Base-by-base conservation (phyloP, 2,888 invertebrate species). In the Candidula unifasciata region DNA sequence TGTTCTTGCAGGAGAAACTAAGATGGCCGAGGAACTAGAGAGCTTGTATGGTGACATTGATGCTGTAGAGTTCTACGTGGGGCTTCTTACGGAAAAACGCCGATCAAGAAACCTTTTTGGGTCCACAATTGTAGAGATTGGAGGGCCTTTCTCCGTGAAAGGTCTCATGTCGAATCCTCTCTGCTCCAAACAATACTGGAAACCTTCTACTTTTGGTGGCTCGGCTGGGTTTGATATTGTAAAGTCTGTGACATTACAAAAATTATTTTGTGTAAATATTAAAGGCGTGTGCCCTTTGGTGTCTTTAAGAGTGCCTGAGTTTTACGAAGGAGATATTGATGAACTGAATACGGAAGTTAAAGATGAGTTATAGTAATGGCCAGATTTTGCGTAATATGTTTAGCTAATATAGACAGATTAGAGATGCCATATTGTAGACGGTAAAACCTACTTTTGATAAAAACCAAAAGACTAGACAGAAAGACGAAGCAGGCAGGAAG, bases 161-260 rank as follows among this genome's bases (percentile, higher is more conserved):
- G 94, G 94, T 5, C 90, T 94, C 18, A 88, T 94, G 90, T 91
- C 94, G 13, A 94, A 93, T 88, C 93, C 94, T 54, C 91, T 94
- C 30, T 93, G 93, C 88, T 93, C 93, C 80, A 93, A 92, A 6
- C 88, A 90, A 76, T 93, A 93, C 89, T 94, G 94, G 94, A 93
- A 92, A 84, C 93, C 94, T 3, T 93, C 94, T 5, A 94, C 94
- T 10, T 94, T 94, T 88, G 94, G 94, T 0, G 94, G 94, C 0
- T 90, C 93, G 30, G 90, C 90, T 2, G 94, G 94, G 13, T 93
- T 94, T 86, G 87, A 94, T 82, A 91, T 94, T 37, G 91, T 94
- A 6, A 93, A 93, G 85, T 90, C 92, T 3, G 93, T 94, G 13
- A 89, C 93, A 3, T 86, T 94, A 64, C 83, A 92, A 83, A 92